Conservation (phyloP, 2,888 invertebrate genomes). For the Mallateleia sp. region DNA sequence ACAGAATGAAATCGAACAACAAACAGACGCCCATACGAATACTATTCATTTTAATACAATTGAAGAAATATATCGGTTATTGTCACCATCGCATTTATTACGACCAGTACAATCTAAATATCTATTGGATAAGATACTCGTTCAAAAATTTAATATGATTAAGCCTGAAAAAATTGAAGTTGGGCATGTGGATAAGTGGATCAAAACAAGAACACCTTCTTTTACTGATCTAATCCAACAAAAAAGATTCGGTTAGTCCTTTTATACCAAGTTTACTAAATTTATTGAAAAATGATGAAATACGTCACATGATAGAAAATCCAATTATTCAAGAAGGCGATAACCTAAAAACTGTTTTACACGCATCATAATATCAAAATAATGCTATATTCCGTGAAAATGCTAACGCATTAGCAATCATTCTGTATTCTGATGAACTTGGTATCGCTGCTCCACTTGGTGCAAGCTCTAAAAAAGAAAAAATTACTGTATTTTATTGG, state of each 20-base stretch:
- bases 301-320: constrained; percentile 61
- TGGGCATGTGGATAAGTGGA: constrained; percentile 29
- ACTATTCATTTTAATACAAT: constrained; percentile 8
- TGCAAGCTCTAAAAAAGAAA: constrained; percentile 30
- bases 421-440: constrained; percentile 77
- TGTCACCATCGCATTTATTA: constrained; percentile 30
- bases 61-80: constrained; percentile 17
- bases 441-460: constrained; percentile 55
- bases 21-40: constrained; percentile 26
- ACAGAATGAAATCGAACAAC: constrained; percentile 5
- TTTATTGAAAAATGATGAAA: constrained; percentile 65
- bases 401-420: constrained; percentile 76
- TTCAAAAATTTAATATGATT: constrained; percentile 45
- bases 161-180: constrained; percentile 28
- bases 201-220: constrained; percentile 21
- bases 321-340: constrained; percentile 32
- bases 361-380: constrained; percentile 76
- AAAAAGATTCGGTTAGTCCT: constrained; percentile 69
- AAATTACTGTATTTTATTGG: constrained; percentile 61
- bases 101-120: constrained; percentile 31
- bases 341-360: constrained; percentile 69
- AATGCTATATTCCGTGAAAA: constrained; percentile 74
- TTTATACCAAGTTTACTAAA: constrained; percentile 70
- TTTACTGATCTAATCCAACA: constrained; percentile 30
- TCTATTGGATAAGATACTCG: constrained; percentile 35